A percentile compares a stretch with the other conserved stretches of the same genome.
Evolutionary conservation across 2,888 invertebrate species (phyloP).

Genomic region (Empis livida): DNA sequence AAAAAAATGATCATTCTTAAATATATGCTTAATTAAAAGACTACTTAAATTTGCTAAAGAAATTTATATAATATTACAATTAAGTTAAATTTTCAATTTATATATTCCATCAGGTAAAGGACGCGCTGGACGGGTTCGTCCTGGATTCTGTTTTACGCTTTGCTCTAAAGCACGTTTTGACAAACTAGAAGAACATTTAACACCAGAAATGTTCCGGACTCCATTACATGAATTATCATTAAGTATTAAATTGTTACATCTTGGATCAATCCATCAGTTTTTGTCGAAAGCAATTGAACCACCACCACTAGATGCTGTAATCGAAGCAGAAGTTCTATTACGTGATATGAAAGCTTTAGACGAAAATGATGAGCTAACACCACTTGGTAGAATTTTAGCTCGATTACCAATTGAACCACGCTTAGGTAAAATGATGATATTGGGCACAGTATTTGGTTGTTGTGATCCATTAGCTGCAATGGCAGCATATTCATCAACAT

Average conservation of each 20-base stretch:
- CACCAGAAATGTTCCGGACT: constrained; percentile 96
- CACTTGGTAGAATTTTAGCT: constrained; percentile 85
- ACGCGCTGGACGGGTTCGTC: constrained; percentile 87
- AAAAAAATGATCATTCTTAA: no score
- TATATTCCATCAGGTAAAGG: constrained; percentile 50
- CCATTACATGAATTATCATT: constrained; percentile 91
- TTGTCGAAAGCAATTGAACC: constrained; percentile 92
- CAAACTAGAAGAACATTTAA: constrained; percentile 74
- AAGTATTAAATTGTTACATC: constrained; percentile 69
- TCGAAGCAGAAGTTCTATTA: constrained; percentile 82
- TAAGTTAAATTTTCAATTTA: background rate
- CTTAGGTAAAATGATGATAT: constrained; percentile 92
- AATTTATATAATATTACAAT: background rate
- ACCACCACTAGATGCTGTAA: constrained; percentile 94
- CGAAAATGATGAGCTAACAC: constrained; percentile 73
- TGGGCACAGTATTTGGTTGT: constrained; percentile 81
- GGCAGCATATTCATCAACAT: constrained; percentile 90
- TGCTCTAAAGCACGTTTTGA: constrained; percentile 65
- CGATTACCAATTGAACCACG: constrained; percentile 92
- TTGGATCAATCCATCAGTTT: constrained; percentile 90
- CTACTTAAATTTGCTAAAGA: no score
- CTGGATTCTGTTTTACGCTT: constrained; percentile 88
- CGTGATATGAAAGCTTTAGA: constrained; percentile 88
- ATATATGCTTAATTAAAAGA: no score
- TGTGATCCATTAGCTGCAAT: constrained; percentile 87